phyloP scores from a whole-genome alignment of 1,140 invertebrate genomes.

The Drosophila oshimai region DNA sequence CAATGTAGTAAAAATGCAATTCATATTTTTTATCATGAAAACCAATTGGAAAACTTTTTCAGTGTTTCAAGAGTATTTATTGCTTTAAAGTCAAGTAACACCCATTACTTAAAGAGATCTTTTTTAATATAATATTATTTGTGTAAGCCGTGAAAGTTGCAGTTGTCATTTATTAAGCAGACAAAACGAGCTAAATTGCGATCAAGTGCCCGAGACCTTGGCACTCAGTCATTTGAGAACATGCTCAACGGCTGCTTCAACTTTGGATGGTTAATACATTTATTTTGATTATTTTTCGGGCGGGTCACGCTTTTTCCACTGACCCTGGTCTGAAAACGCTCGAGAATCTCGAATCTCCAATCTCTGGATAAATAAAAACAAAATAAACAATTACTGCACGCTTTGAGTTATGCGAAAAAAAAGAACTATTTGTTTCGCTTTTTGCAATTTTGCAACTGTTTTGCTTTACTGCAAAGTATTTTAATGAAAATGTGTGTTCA shows the following conservation, averaged over 20 bases:
- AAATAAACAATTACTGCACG: neutral
- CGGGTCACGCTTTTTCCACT: slow-evolving; percentile 13
- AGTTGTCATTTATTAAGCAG: slow-evolving; percentile 15
- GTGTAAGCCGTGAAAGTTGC: neutral
- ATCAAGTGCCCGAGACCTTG: slow-evolving; percentile 21
- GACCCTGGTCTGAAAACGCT: slow-evolving; percentile 7
- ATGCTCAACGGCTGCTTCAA: slow-evolving; percentile 9
- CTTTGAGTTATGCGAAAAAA: neutral
- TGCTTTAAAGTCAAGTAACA: too few relatives aligned
- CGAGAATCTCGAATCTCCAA: too few relatives aligned
- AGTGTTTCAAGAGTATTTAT: too few relatives aligned
- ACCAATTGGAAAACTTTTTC: too few relatives aligned
- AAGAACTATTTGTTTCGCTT: neutral
- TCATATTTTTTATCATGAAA: too few relatives aligned
- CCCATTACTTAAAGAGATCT: too few relatives aligned
- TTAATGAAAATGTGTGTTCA: slow-evolving; percentile 37
- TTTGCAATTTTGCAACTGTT: neutral
- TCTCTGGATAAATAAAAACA: neutral
- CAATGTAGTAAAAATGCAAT: too few relatives aligned
- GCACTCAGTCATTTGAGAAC: slow-evolving; percentile 9
- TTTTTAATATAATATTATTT: neutral
- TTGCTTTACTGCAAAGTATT: slow-evolving; percentile 29
- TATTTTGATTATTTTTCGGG: slow-evolving; percentile 19
- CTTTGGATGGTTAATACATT: slow-evolving; percentile 15
- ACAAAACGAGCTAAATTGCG: slow-evolving; percentile 24